Base-by-base conservation (phyloP, 2,797 vertebrate species). In the Silurus lanzhouensis region DNA sequence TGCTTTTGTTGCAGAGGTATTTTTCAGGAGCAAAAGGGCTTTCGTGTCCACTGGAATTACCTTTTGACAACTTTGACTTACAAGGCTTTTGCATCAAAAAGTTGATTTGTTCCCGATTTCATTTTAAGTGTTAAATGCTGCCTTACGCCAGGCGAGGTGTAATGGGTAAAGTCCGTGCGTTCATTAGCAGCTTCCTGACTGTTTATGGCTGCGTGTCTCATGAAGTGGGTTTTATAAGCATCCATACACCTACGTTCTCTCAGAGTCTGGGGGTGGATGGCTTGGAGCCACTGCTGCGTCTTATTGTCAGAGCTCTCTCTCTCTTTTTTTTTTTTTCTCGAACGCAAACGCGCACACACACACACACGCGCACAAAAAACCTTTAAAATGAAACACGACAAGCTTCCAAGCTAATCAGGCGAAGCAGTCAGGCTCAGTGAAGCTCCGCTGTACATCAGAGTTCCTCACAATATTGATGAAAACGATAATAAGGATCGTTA, bases 231-330 rank as follows among this genome's bases (percentile, higher is more conserved):
- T 94, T 93, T 94, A 92, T 94, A 93, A 93, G 91, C 91, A 92
- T 94, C 90, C 90, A 91, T 90, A 94, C 94, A 90, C 94, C 94
- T 94, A 95, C 94, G 92, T 94, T 90, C 94, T 92, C 92, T 90
- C 92, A 86, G 85, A 85, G 90, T 93, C 92, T 81, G 94, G 90
- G 93, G 95, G 95, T 84, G 94, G 94, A 92, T 92, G 91, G 93
- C 93, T 93, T 90, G 86, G 93, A 90, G 94, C 93, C 91, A 86
- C 91, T 93, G 92, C 91, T 91, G 92, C 92, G 81, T 86, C 87
- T 92, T 81, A 88, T 87, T 89, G 85, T 88, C 82, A 83, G 87
- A 67, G 83, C 81, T 76, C 81, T 89, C 89, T 90, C 90, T 92
- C 90, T 75, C 3, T 38, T 80, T 20, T 61, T 3, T 27, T 58